phyloP scores from a whole-genome alignment of 2,888 invertebrate species.

The Thymelicus acteon region DNA sequence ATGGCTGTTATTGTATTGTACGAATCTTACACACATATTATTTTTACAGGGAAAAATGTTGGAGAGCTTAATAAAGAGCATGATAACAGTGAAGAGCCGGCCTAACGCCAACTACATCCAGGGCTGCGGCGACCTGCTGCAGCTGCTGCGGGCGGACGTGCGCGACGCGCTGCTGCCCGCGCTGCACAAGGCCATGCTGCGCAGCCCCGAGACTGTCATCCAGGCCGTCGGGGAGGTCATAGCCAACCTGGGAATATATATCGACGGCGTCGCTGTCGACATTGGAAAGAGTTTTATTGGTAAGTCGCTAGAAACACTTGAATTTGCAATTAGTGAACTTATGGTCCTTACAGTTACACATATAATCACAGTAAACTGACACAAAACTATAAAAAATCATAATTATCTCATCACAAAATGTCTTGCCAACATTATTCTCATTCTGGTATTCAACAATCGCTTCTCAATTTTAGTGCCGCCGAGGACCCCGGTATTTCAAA shows the following conservation, averaged over 20 bases:
- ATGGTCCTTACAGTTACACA: no score
- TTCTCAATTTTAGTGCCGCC: no score
- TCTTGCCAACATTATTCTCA: no score
- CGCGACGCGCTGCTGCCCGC: conserved; percentile 91
- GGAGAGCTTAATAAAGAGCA: conserved; percentile 90
- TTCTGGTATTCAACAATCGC: no score
- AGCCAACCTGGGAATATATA: conserved; percentile 88
- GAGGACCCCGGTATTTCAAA: no score
- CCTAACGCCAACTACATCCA: conserved; percentile 88
- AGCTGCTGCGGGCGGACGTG: conserved; percentile 88
- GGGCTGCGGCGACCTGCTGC: conserved; percentile 88
- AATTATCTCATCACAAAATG: no score
- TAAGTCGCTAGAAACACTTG: conserved; percentile 56
- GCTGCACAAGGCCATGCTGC: conserved; percentile 94
- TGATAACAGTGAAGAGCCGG: conserved; percentile 90
- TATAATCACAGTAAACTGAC: no score
- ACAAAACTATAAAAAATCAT: no score
- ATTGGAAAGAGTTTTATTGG: conserved; percentile 93
- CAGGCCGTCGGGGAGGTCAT: conserved; percentile 92
- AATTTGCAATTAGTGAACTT: no score
- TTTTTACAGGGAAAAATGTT: conserved; percentile 84
- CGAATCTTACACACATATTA: background rate
- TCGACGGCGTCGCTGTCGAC: conserved; percentile 91
- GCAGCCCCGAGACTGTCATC: conserved; percentile 96
- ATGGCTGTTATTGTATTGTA: no score